Conservation (phyloP, 1,140 invertebrate genomes). For the Penaeus indicus region DNA sequence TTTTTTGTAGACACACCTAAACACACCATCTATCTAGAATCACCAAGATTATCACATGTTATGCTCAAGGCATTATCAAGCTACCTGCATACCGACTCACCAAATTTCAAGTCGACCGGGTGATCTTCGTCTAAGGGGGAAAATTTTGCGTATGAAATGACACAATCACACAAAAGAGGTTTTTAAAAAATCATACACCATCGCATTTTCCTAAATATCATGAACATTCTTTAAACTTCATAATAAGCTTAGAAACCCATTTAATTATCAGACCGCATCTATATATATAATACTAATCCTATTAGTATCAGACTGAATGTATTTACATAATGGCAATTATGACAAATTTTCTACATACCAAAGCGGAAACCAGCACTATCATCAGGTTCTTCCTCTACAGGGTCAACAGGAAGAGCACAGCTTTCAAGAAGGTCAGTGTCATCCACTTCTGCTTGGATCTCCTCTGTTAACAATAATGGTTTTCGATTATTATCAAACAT, state of each 20-base stretch:
- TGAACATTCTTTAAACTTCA: neutral
- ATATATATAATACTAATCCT: neutral
- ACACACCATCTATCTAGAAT: no score
- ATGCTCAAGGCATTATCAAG: no score
- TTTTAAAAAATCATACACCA: neutral
- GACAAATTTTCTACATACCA: constrained; percentile 36
- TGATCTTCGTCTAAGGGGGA: constrained; percentile 43
- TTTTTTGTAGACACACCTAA: no score
- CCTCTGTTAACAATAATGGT: constrained; percentile 28
- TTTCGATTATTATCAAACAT: no score
- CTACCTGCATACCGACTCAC: constrained; percentile 31
- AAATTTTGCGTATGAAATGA: constrained; percentile 24
- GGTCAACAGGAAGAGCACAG: constrained; percentile 51
- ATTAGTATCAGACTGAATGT: neutral
- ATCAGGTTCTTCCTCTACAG: constrained; percentile 25
- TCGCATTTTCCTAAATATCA: neutral
- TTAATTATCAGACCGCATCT: neutral
- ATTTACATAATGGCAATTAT: neutral
- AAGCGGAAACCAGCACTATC: constrained; percentile 50
- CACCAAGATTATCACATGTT: no score
- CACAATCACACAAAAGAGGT: neutral
- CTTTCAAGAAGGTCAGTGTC: constrained; percentile 7
- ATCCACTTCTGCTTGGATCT: neutral
- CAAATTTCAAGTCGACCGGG: constrained; percentile 38
- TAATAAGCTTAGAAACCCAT: neutral